A percentile compares a stretch with the other conserved stretches of the same genome.
Evolutionary conservation across 2,113 vertebrate species (phyloP).

Genomic region (Chauna torquata): DNA sequence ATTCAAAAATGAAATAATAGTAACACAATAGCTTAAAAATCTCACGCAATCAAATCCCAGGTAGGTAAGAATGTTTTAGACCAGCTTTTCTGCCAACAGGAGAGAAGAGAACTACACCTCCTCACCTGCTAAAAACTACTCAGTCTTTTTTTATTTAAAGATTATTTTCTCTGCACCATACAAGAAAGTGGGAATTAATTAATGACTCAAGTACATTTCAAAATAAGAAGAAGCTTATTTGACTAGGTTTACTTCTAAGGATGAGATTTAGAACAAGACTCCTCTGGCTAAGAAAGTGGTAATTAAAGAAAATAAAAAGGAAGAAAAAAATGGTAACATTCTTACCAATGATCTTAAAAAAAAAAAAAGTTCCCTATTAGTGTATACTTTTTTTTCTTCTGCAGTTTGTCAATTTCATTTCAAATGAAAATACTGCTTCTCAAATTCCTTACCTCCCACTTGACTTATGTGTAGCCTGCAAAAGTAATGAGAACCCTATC

Average conservation of each 20-base stretch:
- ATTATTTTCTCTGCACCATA: neutral
- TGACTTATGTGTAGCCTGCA: neutral
- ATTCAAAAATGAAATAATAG: neutral
- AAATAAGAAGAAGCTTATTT: neutral
- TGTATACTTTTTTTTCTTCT: neutral
- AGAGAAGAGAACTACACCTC: neutral
- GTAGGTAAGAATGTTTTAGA: neutral
- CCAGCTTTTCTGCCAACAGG: neutral
- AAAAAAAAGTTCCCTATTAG: neutral
- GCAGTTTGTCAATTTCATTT: neutral
- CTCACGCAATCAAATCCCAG: neutral
- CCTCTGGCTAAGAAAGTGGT: neutral
- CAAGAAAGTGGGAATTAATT: neutral
- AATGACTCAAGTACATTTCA: neutral
- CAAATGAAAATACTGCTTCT: neutral
- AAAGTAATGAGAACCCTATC: neutral
- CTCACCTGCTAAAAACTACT: neutral
- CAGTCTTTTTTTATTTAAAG: neutral
- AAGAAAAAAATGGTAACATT: neutral
- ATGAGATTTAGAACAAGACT: neutral
- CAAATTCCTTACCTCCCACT: neutral
- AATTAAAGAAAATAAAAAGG: neutral
- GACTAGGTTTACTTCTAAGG: neutral
- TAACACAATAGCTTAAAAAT: neutral
- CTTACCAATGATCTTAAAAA: neutral